Conservation (phyloP, 2,888 invertebrate genomes). For the Drosophila colorata region DNA sequence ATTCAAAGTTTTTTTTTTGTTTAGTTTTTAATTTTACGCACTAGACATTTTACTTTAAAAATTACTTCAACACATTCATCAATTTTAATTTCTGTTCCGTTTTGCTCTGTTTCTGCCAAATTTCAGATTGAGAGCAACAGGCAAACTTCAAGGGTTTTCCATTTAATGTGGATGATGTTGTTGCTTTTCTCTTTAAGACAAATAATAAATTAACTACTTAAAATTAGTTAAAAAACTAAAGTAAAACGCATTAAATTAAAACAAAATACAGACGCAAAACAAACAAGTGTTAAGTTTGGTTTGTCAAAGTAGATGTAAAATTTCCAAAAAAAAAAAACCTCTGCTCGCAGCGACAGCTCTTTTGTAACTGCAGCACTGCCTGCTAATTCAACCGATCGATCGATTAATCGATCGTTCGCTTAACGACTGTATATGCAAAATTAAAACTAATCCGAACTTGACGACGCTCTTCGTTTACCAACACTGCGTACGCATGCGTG, state of each 20-base stretch:
- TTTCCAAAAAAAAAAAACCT: slow-evolving; percentile 35
- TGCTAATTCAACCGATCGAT: slow-evolving; percentile 15
- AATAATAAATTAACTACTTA: slow-evolving; percentile 84
- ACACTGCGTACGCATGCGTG: slow-evolving; percentile 34
- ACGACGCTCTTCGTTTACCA: slow-evolving; percentile 47
- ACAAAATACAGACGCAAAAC: slow-evolving; percentile 71
- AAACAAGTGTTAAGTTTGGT: slow-evolving; percentile 49
- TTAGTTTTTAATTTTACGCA: slow-evolving; percentile 66
- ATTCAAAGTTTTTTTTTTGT: slow-evolving; percentile 49
- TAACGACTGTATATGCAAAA: slow-evolving; percentile 20
- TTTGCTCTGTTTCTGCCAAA: slow-evolving; percentile 24
- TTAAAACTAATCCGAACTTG: slow-evolving; percentile 57
- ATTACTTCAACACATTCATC: slow-evolving; percentile 62
- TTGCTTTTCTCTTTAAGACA: slow-evolving; percentile 48
- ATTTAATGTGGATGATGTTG: slow-evolving; percentile 16
- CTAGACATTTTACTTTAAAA: slow-evolving; percentile 70
- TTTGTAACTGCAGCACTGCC: not conserved
- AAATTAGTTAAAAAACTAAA: slow-evolving; percentile 80
- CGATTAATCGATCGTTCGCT: slow-evolving; percentile 10
- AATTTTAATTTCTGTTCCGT: slow-evolving; percentile 33
- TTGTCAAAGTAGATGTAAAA: slow-evolving; percentile 51
- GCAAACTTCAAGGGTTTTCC: slow-evolving; percentile 11
- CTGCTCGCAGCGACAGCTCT: slow-evolving; percentile 3
- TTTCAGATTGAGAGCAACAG: slow-evolving; percentile 34
- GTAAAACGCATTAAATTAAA: slow-evolving; percentile 68